Evolutionary conservation across 2,888 invertebrate genomes (phyloP).

Genomic region (Ephialtes manifestator): DNA sequence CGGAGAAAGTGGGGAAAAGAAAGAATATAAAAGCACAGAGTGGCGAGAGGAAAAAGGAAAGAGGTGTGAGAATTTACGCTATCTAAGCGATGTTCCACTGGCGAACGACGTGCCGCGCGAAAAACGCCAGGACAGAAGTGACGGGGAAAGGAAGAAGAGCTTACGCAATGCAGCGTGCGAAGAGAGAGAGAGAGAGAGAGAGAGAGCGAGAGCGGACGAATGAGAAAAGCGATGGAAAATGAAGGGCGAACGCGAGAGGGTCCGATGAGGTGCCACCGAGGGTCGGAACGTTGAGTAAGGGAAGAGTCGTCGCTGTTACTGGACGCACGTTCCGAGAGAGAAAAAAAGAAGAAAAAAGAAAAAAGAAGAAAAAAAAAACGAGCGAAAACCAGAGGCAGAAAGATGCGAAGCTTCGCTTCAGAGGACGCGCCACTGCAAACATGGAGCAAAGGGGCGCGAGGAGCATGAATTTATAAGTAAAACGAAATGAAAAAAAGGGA

Average conservation of each 20-base stretch:
- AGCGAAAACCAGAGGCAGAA: conserved; percentile 27
- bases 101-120: conserved; percentile 47
- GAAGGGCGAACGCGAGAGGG: conserved; percentile 42
- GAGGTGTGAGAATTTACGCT: conserved; percentile 62
- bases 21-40: not conserved
- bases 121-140: conserved; percentile 52
- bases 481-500: conserved; percentile 1
- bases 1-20: not conserved
- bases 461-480: conserved; percentile 16
- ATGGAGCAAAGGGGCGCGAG: conserved; percentile 34
- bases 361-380: conserved; percentile 24
- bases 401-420: conserved; percentile 45
- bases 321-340: conserved; percentile 9
- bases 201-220: conserved; percentile 71
- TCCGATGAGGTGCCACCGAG: conserved; percentile 38
- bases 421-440: conserved; percentile 39
- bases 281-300: conserved; percentile 48
- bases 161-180: conserved; percentile 74
- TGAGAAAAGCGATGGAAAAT: conserved; percentile 61
- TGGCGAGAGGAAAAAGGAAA: conserved; percentile 41
- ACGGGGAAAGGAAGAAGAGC: conserved; percentile 64
- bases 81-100: conserved; percentile 44
- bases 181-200: too few species aligned
- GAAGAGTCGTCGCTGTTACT: not conserved
- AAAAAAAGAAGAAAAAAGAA: conserved; percentile 19